Conservation (phyloP, 1,140 invertebrate species). For the Cardiocondyla obscurior region DNA sequence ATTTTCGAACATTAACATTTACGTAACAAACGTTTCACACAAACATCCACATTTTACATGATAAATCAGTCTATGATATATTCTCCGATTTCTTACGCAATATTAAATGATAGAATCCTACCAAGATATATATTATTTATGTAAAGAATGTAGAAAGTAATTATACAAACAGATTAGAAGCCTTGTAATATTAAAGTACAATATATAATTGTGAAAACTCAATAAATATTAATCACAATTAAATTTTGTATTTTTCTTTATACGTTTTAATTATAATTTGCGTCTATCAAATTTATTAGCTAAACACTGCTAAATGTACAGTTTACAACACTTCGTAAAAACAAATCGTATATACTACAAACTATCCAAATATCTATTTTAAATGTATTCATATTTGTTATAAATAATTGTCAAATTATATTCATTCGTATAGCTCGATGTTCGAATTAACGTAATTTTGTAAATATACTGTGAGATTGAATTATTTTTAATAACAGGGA, state of each 20-base stretch:
- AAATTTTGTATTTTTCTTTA: conserved; percentile 45
- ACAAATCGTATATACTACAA: conserved; percentile 3
- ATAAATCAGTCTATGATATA: conserved; percentile 22
- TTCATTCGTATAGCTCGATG: not conserved
- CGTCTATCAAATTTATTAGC: conserved; percentile 51
- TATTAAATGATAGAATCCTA: conserved; percentile 22
- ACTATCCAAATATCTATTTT: not conserved
- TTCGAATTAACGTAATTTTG: not conserved
- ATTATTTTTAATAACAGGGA: not conserved
- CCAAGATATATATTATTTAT: conserved; percentile 9
- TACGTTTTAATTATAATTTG: conserved; percentile 42
- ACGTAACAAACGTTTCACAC: not conserved
- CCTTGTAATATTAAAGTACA: conserved; percentile 59
- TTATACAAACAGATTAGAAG: conserved; percentile 59
- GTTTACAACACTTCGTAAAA: conserved; percentile 29
- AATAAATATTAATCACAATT: conserved; percentile 66
- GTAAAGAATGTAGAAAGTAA: conserved; percentile 44
- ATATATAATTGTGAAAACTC: conserved; percentile 61
- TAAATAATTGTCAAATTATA: conserved; percentile 13
- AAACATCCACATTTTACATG: conserved; percentile 5
- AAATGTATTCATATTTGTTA: not conserved
- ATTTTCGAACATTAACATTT: conserved; percentile 7
- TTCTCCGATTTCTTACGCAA: conserved; percentile 15
- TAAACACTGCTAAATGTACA: conserved; percentile 43
- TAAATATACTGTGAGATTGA: not conserved